Evolutionary conservation across 92 coral and sea anemone genomes (phyloP).

Genomic region (Porites cylindrica): DNA sequence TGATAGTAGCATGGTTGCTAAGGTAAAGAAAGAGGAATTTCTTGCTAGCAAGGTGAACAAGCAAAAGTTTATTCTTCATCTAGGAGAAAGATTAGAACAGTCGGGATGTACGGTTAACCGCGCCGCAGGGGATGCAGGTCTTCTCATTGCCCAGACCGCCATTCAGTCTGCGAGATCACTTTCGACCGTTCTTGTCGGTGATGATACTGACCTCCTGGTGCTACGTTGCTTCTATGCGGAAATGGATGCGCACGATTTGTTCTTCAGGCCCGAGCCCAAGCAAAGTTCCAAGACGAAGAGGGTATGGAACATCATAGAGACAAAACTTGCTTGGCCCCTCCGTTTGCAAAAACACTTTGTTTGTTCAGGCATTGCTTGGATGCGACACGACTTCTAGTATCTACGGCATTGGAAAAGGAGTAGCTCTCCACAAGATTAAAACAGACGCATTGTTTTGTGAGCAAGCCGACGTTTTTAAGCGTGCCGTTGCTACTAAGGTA

Average conservation of each 20-base stretch:
- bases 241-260: constrained; percentile 44
- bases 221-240: constrained; percentile 40
- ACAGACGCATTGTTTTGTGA: constrained; percentile 9
- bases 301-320: constrained; percentile 59
- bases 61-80: constrained; percentile 48
- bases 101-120: constrained; percentile 38
- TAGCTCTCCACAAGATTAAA: constrained; percentile 47
- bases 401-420: constrained; percentile 65
- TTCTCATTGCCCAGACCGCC: constrained; percentile 52
- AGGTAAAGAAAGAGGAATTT: constrained; percentile 41
- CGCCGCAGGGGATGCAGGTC: constrained; percentile 57
- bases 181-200: constrained; percentile 51
- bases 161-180: constrained; percentile 26
- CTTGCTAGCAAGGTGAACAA: constrained; percentile 42
- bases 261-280: constrained; percentile 59
- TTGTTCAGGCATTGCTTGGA: constrained; percentile 69
- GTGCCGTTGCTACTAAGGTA: not conserved
- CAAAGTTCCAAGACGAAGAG: constrained; percentile 35
- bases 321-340: constrained; percentile 43
- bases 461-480: constrained; percentile 34
- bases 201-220: constrained; percentile 65
- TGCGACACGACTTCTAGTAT: constrained; percentile 74
- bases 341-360: constrained; percentile 43
- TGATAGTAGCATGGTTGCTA: constrained; percentile 26
- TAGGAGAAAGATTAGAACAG: constrained; percentile 20